Evolutionary conservation across 2,113 vertebrate species (phyloP).

Genomic region (Hippoglossus stenolepis): DNA sequence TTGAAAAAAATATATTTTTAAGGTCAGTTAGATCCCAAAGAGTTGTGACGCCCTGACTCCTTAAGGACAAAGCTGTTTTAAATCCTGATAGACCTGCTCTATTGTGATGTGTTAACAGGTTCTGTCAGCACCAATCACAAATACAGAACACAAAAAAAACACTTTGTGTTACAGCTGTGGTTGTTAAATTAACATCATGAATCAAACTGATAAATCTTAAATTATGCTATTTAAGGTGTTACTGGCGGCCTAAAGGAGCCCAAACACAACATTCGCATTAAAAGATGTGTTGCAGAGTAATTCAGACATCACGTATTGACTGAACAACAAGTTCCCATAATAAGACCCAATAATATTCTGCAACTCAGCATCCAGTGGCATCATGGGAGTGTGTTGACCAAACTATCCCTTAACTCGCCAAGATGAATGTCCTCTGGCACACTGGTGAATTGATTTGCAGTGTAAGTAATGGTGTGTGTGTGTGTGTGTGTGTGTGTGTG

Average conservation of each 20-base stretch:
- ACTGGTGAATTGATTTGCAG: slow-evolving; percentile 48
- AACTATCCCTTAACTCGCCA: slow-evolving; percentile 22
- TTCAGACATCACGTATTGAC: neutral
- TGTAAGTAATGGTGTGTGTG: neutral
- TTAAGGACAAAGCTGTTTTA: neutral
- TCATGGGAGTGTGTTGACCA: slow-evolving; percentile 20
- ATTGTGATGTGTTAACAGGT: neutral
- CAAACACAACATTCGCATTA: neutral
- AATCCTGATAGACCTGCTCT: too few relatives aligned
- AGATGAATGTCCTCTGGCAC: slow-evolving; percentile 31
- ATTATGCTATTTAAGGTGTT: neutral
- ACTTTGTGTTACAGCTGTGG: neutral
- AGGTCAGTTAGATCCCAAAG: neutral
- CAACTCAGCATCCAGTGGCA: neutral
- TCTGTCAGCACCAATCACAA: too few relatives aligned
- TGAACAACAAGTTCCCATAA: slow-evolving; percentile 8
- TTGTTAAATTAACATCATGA: neutral
- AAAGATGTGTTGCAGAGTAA: too few relatives aligned
- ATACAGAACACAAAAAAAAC: too few relatives aligned
- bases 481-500: neutral
- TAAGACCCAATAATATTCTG: slow-evolving; percentile 25
- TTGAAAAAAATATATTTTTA: too few relatives aligned
- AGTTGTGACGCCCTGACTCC: neutral
- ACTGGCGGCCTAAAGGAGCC: too few relatives aligned
- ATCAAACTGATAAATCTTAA: neutral